phyloP scores from a whole-genome alignment of 2,888 invertebrate species.

The Phasia obesa region DNA sequence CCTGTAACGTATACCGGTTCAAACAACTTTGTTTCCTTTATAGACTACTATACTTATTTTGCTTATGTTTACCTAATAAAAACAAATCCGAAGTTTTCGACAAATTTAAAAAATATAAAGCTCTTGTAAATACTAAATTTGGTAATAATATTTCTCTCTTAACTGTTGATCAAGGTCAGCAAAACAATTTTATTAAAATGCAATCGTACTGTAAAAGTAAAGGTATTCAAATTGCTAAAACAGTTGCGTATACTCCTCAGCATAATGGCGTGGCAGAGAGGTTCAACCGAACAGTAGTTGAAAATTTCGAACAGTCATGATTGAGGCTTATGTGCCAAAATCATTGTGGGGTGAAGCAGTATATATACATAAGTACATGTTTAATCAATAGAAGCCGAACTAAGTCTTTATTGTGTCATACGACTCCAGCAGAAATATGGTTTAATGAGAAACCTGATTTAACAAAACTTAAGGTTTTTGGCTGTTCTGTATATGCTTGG shows the following conservation, averaged over 20 bases:
- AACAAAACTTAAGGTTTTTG: constrained; percentile 66
- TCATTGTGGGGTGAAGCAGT: constrained; percentile 48
- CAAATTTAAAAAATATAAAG: constrained; percentile 15
- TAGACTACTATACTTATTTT: constrained; percentile 75
- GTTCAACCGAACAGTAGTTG: constrained; percentile 20
- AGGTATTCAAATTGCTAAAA: constrained; percentile 72
- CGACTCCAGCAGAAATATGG: constrained; percentile 65
- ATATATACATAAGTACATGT: constrained; percentile 13
- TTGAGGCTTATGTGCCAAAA: constrained; percentile 33
- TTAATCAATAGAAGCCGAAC: constrained; percentile 50
- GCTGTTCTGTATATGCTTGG: constrained; percentile 67
- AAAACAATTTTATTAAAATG: constrained; percentile 72
- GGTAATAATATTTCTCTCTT: constrained; percentile 40
- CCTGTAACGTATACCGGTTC: constrained; percentile 73
- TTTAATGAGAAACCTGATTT: constrained; percentile 60
- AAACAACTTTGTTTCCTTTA: constrained; percentile 74
- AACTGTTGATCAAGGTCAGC: constrained; percentile 68
- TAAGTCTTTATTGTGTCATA: constrained; percentile 54
- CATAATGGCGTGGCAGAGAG: constrained; percentile 58
- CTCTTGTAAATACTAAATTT: constrained; percentile 14
- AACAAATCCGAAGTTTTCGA: constrained; percentile 54
- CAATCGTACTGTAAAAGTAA: constrained; percentile 68
- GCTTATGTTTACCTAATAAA: constrained; percentile 57
- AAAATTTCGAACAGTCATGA: constrained; percentile 48
- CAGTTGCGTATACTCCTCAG: constrained; percentile 56